Conservation (phyloP, 2,888 invertebrate species). For the Oithona nana region DNA sequence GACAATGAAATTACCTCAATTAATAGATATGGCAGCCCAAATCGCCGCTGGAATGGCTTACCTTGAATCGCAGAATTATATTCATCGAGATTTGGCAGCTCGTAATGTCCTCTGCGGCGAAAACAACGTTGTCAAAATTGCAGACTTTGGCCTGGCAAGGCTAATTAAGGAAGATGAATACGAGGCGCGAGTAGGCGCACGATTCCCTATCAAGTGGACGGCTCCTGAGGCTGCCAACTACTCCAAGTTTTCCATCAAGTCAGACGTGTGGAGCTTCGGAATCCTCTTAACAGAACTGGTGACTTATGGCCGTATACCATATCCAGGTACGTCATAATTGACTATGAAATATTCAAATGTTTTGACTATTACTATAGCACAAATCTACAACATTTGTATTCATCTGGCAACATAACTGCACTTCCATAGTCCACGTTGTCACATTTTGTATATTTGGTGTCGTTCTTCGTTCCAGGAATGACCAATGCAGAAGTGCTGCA, state of each 20-base stretch:
- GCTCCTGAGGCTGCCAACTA: slow-evolving; percentile 99
- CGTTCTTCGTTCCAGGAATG: slow-evolving; percentile 53
- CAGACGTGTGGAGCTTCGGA: slow-evolving; percentile 40
- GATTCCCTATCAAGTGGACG: slow-evolving; percentile 98
- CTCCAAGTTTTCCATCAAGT: slow-evolving; percentile 44
- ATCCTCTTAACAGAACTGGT: slow-evolving; percentile 37
- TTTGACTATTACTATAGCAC: neutral
- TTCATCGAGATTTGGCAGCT: slow-evolving; percentile 93
- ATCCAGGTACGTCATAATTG: slow-evolving; percentile 45
- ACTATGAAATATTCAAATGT: neutral
- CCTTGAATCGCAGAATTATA: slow-evolving; percentile 95
- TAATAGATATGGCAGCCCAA: slow-evolving; percentile 97
- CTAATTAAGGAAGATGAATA: slow-evolving; percentile 51
- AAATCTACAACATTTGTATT: neutral
- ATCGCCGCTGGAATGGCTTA: slow-evolving; percentile 99
- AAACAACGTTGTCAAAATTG: slow-evolving; percentile 77
- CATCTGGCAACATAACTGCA: neutral
- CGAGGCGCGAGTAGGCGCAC: slow-evolving; percentile 36
- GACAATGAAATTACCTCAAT: slow-evolving; percentile 66
- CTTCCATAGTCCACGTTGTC: neutral
- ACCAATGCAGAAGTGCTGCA: slow-evolving; percentile 97
- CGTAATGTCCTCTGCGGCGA: slow-evolving; percentile 93
- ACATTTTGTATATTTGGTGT: neutral
- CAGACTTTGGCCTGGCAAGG: slow-evolving; percentile 94
- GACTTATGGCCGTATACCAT: slow-evolving; percentile 37